Evolutionary conservation across 1,140 invertebrate species (phyloP).

Genomic region (Geopemphigus sp.): DNA sequence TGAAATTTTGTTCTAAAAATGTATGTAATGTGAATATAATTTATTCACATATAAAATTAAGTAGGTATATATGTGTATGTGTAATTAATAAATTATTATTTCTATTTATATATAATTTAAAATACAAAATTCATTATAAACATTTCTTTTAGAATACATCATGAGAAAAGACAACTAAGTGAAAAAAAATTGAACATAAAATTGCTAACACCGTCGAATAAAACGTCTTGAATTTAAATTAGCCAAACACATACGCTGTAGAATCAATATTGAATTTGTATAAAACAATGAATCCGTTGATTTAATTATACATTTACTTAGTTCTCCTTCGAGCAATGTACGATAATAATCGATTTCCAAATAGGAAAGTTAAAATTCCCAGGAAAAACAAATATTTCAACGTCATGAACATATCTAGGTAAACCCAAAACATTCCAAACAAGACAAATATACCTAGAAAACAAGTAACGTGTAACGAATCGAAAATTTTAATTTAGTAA

Average conservation of each 20-base stretch:
- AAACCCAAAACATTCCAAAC: constrained; percentile 87
- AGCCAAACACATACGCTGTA: background rate
- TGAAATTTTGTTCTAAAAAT: constrained; percentile 27
- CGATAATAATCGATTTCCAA: constrained; percentile 85
- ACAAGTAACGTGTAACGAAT: constrained; percentile 20
- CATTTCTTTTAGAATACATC: background rate
- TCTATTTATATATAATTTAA: background rate
- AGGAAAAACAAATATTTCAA: constrained; percentile 82
- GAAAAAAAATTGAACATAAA: constrained; percentile 2
- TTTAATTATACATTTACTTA: background rate
- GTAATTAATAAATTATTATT: background rate
- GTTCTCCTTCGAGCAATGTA: constrained; percentile 61
- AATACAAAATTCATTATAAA: background rate
- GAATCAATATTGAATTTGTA: background rate
- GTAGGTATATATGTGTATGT: background rate
- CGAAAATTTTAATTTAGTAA: background rate
- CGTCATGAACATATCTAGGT: constrained; percentile 95
- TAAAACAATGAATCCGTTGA: background rate
- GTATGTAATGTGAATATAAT: background rate
- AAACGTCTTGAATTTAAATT: background rate
- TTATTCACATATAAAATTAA: too few species aligned
- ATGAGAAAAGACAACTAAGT: background rate
- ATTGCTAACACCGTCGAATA: background rate
- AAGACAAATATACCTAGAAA: constrained; percentile 77
- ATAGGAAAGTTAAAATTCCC: constrained; percentile 82